Percentiles rank a stretch among this genome's conserved stretches.
These are phyloP conservation scores for Amphiura filiformis DNA, from an alignment of 35 echinoderm and acorn worm genomes.

Conservation along the genomic window DNA sequence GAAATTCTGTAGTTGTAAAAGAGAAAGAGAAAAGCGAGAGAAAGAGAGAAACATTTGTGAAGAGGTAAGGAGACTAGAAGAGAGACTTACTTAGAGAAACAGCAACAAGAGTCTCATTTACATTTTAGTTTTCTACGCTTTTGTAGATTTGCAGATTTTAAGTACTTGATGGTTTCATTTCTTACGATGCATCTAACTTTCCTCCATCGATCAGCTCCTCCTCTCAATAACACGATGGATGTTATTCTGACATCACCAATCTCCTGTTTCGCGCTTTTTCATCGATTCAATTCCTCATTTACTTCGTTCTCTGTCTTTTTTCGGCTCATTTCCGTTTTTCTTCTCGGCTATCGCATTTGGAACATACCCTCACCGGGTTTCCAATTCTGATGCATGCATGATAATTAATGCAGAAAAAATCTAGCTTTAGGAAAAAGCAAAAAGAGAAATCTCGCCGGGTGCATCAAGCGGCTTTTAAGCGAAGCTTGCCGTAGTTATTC, in stretches of 20 bases:
- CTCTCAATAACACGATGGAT: background rate
- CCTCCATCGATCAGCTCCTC: background rate
- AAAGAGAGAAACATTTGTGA: too few species aligned
- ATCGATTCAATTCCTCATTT: slow-evolving; percentile 6
- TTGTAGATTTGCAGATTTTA: background rate
- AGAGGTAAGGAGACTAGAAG: too few species aligned
- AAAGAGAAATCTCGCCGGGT: background rate
- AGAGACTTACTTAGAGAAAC: too few species aligned
- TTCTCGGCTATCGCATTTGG: background rate
- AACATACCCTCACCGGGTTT: background rate
- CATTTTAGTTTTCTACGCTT: background rate
- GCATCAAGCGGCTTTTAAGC: slow-evolving; percentile 11
- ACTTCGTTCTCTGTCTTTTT: background rate
- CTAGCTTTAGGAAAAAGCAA: background rate
- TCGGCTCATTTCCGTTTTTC: slow-evolving; percentile 6
- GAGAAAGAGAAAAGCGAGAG: too few species aligned
- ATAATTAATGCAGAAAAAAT: background rate
- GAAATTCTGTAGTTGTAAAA: too few species aligned
- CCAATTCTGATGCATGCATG: background rate
- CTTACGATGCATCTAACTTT: background rate
- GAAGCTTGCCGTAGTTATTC: background rate
- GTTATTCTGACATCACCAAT: background rate
- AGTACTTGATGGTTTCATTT: background rate
- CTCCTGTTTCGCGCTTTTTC: background rate
- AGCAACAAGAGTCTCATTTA: background rate